Conservation (phyloP, 2,888 invertebrate species). For the Apamea epomidion region DNA sequence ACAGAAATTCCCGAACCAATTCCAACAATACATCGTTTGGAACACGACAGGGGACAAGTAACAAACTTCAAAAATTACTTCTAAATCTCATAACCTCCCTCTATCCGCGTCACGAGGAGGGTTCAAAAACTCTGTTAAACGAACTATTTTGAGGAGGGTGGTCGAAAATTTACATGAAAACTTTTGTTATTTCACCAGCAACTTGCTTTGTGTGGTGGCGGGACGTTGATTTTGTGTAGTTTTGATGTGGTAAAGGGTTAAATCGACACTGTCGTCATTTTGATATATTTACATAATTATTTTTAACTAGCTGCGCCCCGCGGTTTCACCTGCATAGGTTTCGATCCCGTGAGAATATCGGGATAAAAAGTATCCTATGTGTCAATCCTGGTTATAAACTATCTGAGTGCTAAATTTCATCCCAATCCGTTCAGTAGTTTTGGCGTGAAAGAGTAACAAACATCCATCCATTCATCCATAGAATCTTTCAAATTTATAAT, state of each 20-base stretch:
- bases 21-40: constrained; percentile 54
- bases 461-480: too few relatives aligned
- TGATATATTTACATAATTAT: neutral
- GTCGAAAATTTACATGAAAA: constrained; percentile 54
- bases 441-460: too few relatives aligned
- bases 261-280: neutral
- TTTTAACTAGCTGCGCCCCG: too few relatives aligned
- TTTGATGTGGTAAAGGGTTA: constrained; percentile 6
- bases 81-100: constrained; percentile 64
- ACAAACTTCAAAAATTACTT: constrained; percentile 72
- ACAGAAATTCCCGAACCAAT: constrained; percentile 24
- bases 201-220: constrained; percentile 3
- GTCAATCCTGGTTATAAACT: too few relatives aligned
- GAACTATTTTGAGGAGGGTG: constrained; percentile 53
- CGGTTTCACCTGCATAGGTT: too few relatives aligned
- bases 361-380: too few relatives aligned
- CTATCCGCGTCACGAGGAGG: constrained; percentile 46
- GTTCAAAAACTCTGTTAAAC: constrained; percentile 61
- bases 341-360: too few relatives aligned
- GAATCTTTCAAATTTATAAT: too few relatives aligned
- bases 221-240: constrained; percentile 1
- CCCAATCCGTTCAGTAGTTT: too few relatives aligned
- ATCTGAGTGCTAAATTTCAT: too few relatives aligned
- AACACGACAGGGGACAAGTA: constrained; percentile 15
- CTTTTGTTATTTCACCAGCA: constrained; percentile 51